phyloP scores from a whole-genome alignment of 35 echinoderm and acorn worm species.

The Lytechinus pictus region DNA sequence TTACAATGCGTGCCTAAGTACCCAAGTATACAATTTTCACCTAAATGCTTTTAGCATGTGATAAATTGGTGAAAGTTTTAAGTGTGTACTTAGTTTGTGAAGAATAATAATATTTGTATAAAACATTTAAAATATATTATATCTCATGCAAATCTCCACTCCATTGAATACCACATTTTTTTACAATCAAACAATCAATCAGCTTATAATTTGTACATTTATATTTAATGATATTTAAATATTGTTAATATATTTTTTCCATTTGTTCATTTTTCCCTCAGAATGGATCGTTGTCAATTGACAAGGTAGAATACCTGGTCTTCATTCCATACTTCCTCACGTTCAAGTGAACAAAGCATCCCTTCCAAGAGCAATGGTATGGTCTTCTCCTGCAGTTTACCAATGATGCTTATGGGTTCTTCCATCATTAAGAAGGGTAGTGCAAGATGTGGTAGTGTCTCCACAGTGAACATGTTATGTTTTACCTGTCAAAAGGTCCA shows the following conservation, averaged over 20 bases:
- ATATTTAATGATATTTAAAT: neutral
- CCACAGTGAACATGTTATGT: neutral
- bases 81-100: too few species aligned
- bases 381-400: neutral
- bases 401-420: neutral
- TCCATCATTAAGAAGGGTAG: neutral
- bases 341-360: conserved; percentile 55
- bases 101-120: too few species aligned
- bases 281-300: conserved; percentile 48
- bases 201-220: too few species aligned
- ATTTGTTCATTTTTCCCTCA: conserved; percentile 43
- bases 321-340: conserved; percentile 75
- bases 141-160: too few species aligned
- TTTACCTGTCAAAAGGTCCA: neutral
- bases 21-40: too few species aligned
- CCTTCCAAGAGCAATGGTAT: neutral
- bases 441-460: neutral
- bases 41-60: too few species aligned
- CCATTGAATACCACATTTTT: too few species aligned
- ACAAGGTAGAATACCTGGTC: conserved; percentile 77
- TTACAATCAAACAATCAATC: too few species aligned
- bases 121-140: too few species aligned
- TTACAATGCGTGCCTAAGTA: too few species aligned
- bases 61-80: too few species aligned
- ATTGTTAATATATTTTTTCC: neutral